These are phyloP conservation scores for Callorhinus ursinus DNA, from an alignment of 2,113 vertebrate genomes.

Conservation along the genomic window DNA sequence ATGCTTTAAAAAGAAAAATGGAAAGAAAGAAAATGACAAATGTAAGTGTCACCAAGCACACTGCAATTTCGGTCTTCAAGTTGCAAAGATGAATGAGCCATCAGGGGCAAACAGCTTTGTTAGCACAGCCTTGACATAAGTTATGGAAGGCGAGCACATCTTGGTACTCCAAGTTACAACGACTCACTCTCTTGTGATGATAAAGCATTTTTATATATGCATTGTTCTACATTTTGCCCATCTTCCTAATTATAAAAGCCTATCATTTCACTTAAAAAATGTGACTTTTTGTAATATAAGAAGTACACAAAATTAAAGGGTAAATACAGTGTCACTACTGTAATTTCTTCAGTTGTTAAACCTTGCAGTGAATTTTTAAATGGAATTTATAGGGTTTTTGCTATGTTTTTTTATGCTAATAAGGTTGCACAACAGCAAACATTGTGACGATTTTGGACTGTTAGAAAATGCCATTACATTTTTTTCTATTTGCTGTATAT, in stretches of 20 bases:
- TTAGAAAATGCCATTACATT: conserved; percentile 61
- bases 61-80: conserved; percentile 72
- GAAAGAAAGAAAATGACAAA: conserved; percentile 70
- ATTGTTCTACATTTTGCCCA: conserved; percentile 6
- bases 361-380: conserved; percentile 60
- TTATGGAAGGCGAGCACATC: conserved; percentile 55
- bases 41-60: conserved; percentile 62
- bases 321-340: conserved; percentile 38
- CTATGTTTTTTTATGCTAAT: conserved; percentile 71
- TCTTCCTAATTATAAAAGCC: conserved; percentile 47
- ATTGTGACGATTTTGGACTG: conserved; percentile 65
- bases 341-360: conserved; percentile 76
- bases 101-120: conserved; percentile 73
- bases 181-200: conserved; percentile 53
- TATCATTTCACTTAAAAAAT: conserved; percentile 29
- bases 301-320: not conserved
- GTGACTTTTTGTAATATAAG: not conserved
- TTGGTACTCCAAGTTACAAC: conserved; percentile 24
- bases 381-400: conserved; percentile 13
- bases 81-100: conserved; percentile 79
- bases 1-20: not conserved
- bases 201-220: conserved; percentile 31
- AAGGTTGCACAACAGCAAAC: conserved; percentile 77
- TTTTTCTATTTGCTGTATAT: conserved; percentile 75
- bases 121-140: conserved; percentile 75